These are phyloP conservation scores for Eupeodes corollae DNA, from an alignment of 1,140 invertebrate genomes.

Conservation along the genomic window DNA sequence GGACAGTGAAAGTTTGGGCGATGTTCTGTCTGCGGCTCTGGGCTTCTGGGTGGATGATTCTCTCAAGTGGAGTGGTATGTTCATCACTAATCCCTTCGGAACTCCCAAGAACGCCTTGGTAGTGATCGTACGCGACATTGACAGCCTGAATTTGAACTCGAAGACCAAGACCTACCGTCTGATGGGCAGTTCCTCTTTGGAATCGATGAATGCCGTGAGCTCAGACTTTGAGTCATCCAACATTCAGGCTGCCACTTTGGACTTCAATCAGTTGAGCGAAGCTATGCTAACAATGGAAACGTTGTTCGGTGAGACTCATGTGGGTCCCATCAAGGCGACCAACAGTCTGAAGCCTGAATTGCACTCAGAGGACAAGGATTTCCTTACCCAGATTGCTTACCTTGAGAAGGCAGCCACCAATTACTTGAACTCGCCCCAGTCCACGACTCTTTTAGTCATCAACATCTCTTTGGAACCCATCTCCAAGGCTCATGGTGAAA, in stretches of 20 bases:
- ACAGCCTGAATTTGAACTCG: slow-evolving; percentile 39
- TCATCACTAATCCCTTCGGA: slow-evolving; percentile 59
- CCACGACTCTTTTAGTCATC: slow-evolving; percentile 20
- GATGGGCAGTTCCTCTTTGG: slow-evolving; percentile 13
- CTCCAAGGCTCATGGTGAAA: slow-evolving; percentile 46
- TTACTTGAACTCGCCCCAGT: slow-evolving; percentile 22
- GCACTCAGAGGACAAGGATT: slow-evolving; percentile 53
- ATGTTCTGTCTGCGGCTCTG: slow-evolving; percentile 58
- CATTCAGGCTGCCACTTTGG: slow-evolving; percentile 43
- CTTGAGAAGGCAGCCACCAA: slow-evolving; percentile 49
- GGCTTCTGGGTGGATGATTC: slow-evolving; percentile 52
- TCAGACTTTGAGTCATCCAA: slow-evolving; percentile 22
- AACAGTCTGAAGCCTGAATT: slow-evolving; percentile 44
- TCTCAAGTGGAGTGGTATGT: slow-evolving; percentile 57
- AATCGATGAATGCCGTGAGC: slow-evolving; percentile 17
- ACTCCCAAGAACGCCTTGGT: slow-evolving; percentile 65
- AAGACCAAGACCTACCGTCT: slow-evolving; percentile 26
- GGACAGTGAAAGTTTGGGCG: slow-evolving; percentile 51
- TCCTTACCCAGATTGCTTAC: slow-evolving; percentile 51
- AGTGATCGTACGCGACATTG: slow-evolving; percentile 59
- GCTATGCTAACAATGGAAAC: slow-evolving; percentile 46
- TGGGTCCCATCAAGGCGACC: slow-evolving; percentile 34
- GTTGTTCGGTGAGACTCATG: slow-evolving; percentile 17
- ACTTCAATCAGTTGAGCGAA: slow-evolving; percentile 43
- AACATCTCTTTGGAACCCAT: slow-evolving; percentile 23